A percentile compares a stretch with the other conserved stretches of the same genome.
phyloP scores from a whole-genome alignment of 2,797 vertebrate species.

The Platyrinchus mystaceus region DNA sequence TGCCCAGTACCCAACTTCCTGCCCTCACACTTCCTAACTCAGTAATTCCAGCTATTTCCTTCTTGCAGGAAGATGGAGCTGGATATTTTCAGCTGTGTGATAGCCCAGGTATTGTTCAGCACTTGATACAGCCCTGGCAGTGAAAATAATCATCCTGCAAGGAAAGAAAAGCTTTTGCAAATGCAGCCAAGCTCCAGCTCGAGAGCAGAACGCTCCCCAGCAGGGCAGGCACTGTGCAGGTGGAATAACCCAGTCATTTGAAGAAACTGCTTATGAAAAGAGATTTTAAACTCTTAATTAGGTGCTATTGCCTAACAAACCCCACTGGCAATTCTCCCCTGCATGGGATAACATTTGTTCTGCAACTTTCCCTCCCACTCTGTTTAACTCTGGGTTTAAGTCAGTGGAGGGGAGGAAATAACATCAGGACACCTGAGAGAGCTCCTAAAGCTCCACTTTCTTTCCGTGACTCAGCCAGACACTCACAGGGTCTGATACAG shows the following conservation, averaged over 20 bases:
- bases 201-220: fast-evolving
- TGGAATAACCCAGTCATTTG: neutral
- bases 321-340: neutral
- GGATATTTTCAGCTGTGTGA: neutral
- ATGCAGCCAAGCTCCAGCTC: neutral
- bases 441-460: neutral
- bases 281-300: neutral
- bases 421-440: neutral
- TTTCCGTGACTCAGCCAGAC: neutral
- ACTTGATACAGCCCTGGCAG: neutral
- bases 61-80: neutral
- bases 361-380: neutral
- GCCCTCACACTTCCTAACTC: neutral
- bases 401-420: neutral
- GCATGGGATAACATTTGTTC: neutral
- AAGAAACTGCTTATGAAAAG: neutral
- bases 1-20: too few species aligned
- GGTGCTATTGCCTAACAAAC: neutral
- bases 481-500: neutral
- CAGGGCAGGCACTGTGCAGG: neutral
- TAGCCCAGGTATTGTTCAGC: neutral
- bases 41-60: neutral
- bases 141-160: neutral
- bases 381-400: neutral
- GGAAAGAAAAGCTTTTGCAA: neutral